A percentile compares a stretch with the other conserved stretches of the same genome.
phyloP scores from a whole-genome alignment of 2,888 invertebrate species.

The Drosophila ochracea region DNA sequence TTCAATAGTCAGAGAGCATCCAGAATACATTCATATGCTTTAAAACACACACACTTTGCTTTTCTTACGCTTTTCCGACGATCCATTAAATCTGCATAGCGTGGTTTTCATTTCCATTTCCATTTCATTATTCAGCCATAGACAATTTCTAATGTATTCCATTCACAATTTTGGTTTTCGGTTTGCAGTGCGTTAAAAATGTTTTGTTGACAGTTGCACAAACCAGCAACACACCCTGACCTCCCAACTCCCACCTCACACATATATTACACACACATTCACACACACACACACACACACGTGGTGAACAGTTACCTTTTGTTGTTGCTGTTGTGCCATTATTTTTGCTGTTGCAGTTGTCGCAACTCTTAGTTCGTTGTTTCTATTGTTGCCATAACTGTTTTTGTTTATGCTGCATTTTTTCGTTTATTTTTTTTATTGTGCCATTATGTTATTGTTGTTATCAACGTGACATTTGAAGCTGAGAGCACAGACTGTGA shows the following conservation, averaged over 20 bases:
- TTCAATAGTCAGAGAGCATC: neutral
- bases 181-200: slow-evolving; percentile 56
- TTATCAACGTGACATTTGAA: slow-evolving; percentile 63
- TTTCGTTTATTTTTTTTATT: slow-evolving; percentile 13
- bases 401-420: slow-evolving; percentile 64
- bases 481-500: slow-evolving; percentile 4
- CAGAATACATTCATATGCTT: neutral
- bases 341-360: slow-evolving; percentile 52
- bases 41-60: neutral
- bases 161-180: slow-evolving; percentile 53
- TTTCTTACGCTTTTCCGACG: neutral
- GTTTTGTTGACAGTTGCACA: slow-evolving; percentile 66
- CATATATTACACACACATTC: neutral
- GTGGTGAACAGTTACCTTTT: slow-evolving; percentile 47
- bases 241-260: neutral
- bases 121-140: slow-evolving; percentile 29
- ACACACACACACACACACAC: slow-evolving; percentile 19
- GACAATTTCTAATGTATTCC: slow-evolving; percentile 68
- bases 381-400: slow-evolving; percentile 75
- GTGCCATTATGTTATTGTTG: slow-evolving; percentile 43
- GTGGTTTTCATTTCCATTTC: slow-evolving; percentile 21
- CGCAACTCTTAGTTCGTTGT: slow-evolving; percentile 60
- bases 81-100: slow-evolving; percentile 31
- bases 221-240: neutral
- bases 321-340: slow-evolving; percentile 31